phyloP scores from a whole-genome alignment of 2,797 vertebrate genomes.

The Aplochiton taeniatus region DNA sequence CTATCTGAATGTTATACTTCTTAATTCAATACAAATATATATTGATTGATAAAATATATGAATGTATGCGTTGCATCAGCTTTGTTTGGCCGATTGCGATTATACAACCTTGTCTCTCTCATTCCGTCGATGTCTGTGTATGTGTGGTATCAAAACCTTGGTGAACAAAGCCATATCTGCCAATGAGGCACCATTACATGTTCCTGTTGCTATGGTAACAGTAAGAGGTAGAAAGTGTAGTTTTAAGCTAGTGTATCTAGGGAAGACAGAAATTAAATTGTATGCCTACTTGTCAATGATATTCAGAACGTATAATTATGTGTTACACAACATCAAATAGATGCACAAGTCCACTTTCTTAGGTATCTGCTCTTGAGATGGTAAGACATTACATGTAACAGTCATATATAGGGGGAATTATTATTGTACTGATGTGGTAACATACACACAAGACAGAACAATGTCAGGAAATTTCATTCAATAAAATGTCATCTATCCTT shows the following conservation, averaged over 20 bases:
- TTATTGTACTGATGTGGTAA: no score
- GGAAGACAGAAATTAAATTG: conserved; percentile 42
- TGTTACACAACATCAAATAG: no score
- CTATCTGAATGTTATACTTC: neutral
- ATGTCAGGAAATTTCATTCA: no score
- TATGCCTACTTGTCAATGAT: conserved; percentile 35
- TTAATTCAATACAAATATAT: neutral
- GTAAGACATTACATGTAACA: no score
- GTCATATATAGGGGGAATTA: no score
- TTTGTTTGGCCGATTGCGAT: neutral
- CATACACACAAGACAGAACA: no score
- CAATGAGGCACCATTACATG: conserved; percentile 65
- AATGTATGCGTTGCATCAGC: neutral
- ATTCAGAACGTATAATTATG: no score
- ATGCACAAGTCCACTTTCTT: no score
- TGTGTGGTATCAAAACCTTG: conserved; percentile 47
- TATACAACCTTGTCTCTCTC: neutral
- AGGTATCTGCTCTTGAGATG: no score
- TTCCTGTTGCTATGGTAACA: conserved; percentile 80
- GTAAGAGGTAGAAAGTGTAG: conserved; percentile 45
- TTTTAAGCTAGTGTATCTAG: conserved; percentile 58
- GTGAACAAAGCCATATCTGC: conserved; percentile 58
- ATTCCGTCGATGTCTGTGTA: conserved; percentile 3
- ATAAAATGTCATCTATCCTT: no score
- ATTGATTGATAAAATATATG: no score